Evolutionary conservation across 2,113 vertebrate species (phyloP), one percentile per base, ranked within the genome.

Genomic region (Gymnocephalus cernua): DNA sequence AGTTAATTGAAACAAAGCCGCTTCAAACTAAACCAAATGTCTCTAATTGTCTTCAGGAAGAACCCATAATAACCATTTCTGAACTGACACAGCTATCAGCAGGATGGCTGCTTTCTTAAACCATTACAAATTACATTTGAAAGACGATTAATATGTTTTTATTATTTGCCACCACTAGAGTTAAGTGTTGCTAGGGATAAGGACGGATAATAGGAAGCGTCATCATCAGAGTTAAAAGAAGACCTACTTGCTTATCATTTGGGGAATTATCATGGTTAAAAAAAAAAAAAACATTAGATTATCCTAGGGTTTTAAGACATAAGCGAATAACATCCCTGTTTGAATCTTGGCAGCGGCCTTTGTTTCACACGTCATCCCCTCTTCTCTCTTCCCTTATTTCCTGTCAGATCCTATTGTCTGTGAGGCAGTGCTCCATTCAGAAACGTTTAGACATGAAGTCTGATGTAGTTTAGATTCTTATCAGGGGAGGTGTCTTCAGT

Each of bases 361-460:
- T 23, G 53, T 13, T 11, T n/a, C n/a, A n/a, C 50, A 25, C 7
- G 62, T 27, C 32, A 54, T 38, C 6, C 54, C 41, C 2, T 21
- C 47, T 23, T 21, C 68, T 61, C 62, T 73, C 35, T 45, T 68
- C 25, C 19, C 19, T 71, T 2, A 56, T 79, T 72, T 47, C 58
- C 35, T 35, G 25, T 29, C 47, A 64, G 50, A 64, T 63, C 56
- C 47, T 70, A 45, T 51, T 9, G 11, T 44, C 19, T n/a, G 16
- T 12, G 56, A 54, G 27, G 27, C 15, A 4, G 23, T 15, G n/a
- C 14, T 70, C n/a, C 18, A 47, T 58, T 70, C 61, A 57, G 19
- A 66, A 59, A 9, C 23, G 2, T 23, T 58, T 19, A 11, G 57
- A n/a, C 79, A 50, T 18, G 5, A 25, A 2, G 25, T 15, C n/a